Evolutionary conservation across 2,113 vertebrate genomes (phyloP), one percentile per base, ranked within the genome.

Genomic region (Columba livia): DNA sequence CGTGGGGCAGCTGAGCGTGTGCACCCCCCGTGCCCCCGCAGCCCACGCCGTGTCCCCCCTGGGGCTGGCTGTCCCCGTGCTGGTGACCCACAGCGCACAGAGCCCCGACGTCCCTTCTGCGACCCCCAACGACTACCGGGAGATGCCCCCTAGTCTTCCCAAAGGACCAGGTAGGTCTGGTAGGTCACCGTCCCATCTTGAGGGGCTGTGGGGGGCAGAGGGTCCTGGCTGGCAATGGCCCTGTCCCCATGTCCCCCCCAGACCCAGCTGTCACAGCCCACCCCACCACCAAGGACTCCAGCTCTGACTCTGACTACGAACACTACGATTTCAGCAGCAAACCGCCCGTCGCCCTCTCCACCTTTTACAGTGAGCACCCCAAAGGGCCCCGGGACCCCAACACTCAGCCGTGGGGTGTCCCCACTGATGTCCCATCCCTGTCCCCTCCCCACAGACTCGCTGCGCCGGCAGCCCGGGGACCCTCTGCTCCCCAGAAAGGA

Each of bases 301-400:
- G 67, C 50, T 88, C 97, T 0, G 97, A 97, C 61, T 98, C 98
- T 0, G 96, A 98, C 83, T 98, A 96, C 2, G 98, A 98, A 92
- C 97, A 96, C 66, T 98, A 98, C 10, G 98, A 98, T 71, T 98
- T 98, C 97, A 96, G 86, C 70, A 71, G 90, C 75, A 89, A 97
- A 72, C 98, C 98, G 0, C 98, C 98, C 0, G 19, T 98, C 53
- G 96, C 97, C n/a, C 95, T 98, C 89, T 98, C 97, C 90, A 98
- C 98, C 80, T 98, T 98, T 93, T 90, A 97, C 95, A 98, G 98
- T 98, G 97, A 98, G 98, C 92, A 73, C 51, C 69, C 32, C 26
- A 5, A 51, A 15, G 17, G 1, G 10, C 38, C 64, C 2, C 2
- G 2, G 29, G 32, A 8, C 50, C 51, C 48, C 12, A 29, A 10